Evolutionary conservation across 37 sponge, comb jelly and placozoan species (phyloP), one percentile per base, ranked within the genome.

Genomic region (Petrosia ficiformis): DNA sequence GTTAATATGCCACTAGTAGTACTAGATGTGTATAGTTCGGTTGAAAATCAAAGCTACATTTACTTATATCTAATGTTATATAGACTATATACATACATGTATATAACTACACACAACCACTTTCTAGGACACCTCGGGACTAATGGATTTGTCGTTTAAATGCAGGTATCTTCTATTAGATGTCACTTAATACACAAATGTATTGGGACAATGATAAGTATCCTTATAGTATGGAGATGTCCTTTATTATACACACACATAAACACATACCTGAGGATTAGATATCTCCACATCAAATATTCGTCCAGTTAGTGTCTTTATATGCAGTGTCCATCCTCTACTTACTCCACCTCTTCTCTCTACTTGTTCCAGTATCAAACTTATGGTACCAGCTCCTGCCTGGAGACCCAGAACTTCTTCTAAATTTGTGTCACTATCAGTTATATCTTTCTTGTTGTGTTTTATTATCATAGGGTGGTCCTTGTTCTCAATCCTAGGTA

Each of bases 241-340:
- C 10, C 54, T 48, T 19, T 48, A 19, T 48, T 10, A 19, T 10
- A 48, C 54, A 48, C 14, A 10, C 14, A 48, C 14, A 16, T 48
- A 48, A 19, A 48, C 10, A 19, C 54, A 19, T 26, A 61, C 63
- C 63, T 61, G 63, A n/a, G 63, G 63, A 26, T 11, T 26, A n/a
- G 63, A 61, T 5, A 61, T 6, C n/a, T 61, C 5, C 25, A 61
- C 26, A 61, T 61, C 28, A n/a, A 26, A n/a, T 29, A 5, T n/a
- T 61, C 22, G 11, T 6, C 63, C 63, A 5, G 63, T 61, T n/a
- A 61, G 28, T 61, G 63, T 61, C 26, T 61, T 61, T 24, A 61
- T 22, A 61, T 61, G 26, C 22, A 61, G 63, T 11, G 6, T 22
- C 63, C 63, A 61, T 8, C 5, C 28, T 26, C 63, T 11, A 22